Base-by-base conservation (phyloP, 2,888 invertebrate genomes). In the Diplolepis rosae region DNA sequence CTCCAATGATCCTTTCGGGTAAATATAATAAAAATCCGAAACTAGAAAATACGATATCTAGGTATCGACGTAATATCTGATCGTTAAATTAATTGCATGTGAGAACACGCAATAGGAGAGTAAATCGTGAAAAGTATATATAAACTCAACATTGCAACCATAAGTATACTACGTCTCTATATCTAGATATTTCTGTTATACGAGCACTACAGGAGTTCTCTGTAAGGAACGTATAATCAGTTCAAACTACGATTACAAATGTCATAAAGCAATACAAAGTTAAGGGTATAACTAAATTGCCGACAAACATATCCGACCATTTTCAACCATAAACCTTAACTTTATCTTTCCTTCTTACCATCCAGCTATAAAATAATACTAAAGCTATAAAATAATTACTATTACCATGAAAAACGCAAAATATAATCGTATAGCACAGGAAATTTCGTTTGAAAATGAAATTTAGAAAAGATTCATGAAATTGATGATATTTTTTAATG, bases 51-150 rank as follows among this genome's bases (percentile, higher is more conserved):
- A 32, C 22, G 35, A 73, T 50, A 52, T 65, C 22, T 27, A 39
- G 42, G 67, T 61, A 66, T 70, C 67, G 65, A 61, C 22, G 56
- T 39, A 24, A 39, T 13, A 35, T 7, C 35, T 24, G 77, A 79
- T 75, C 71, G 76, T 75, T 78, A 69, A 70, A 75, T 70, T 75
- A 77, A 80, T 75, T 77, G 70, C 76, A 61, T 73, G 73, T 65
- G 78, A 71, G 56, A 69, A 68, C 71, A 69, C 74, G 71, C 74
- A 70, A 71, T 67, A 71, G 67, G 70, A 74, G 70, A 61, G 35
- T 35, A 39, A 61, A 61, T 61, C 35, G 18, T 22, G n/a, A 39
- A 61, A 61, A 35, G 22, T 61, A 61, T n/a, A n/a, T n/a, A n/a
- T 61, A 61, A 35, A 61, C 32, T 24, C 13, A 35, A 32, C 22